Base-by-base conservation (phyloP, 1,140 invertebrate genomes). In the Calephelis nemesis region DNA sequence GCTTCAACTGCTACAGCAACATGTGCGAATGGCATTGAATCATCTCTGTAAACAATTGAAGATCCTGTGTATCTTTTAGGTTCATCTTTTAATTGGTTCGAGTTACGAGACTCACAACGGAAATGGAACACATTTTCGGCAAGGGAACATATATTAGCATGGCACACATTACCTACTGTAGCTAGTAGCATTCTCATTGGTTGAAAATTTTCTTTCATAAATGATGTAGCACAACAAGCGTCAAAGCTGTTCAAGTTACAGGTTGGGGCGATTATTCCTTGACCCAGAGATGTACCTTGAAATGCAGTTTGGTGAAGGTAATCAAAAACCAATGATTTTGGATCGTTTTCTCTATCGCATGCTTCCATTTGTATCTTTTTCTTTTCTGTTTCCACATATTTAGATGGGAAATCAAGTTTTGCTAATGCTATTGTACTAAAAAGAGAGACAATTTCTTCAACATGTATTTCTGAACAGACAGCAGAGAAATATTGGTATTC, bases 91-190 rank as follows among this genome's bases (percentile, higher is more conserved):
- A 60, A 60, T 4, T 78, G 73, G 5, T 62, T 10, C 8, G 64
- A 47, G 40, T 72, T 19, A 4, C 63, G 63, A 13, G 60, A 49
- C 15, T 47, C 65, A 5, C 45, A 47, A 19, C 30, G n/a, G 58
- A 63, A 58, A 42, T 73, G 90, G 74, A 84, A 75, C 19, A 63
- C 58, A 0, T 67, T 11, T n/a, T 73, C 65, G 7, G 68, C 96
- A 9, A 97, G 82, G 58, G 94, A 90, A 11, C 64, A 39, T 19
- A 70, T 15, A 96, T 94, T 19, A 0, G 95, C 92, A 77, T 99
- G 98, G 68, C 95, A 92, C 1, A 98, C 95, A 71, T 96, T 96
- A 64, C 98, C 98, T 74, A 98, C 96, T 68, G 95, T 97, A 65
- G 97, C 96, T 19, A 99, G 86, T 6, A 98, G 96, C 85, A 99